Conservation (phyloP, 1,140 invertebrate genomes). For the Zaprionus kolodkinae region DNA sequence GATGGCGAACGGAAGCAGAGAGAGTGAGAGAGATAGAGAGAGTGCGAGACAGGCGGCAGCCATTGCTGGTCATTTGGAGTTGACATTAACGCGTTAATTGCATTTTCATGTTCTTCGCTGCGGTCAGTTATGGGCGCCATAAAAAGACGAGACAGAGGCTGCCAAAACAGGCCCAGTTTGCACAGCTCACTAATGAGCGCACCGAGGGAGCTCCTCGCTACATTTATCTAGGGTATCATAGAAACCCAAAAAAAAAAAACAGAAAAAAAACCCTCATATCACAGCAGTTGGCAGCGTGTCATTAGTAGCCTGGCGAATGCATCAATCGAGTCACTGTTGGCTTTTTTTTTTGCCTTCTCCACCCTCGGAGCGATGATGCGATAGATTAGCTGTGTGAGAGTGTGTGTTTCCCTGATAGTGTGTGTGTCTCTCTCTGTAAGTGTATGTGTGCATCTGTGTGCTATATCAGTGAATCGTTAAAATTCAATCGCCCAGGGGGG, state of each 20-base stretch:
- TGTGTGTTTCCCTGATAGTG: background rate
- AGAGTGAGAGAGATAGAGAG: background rate
- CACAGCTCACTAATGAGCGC: conserved; percentile 59
- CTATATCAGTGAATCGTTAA: conserved; percentile 45
- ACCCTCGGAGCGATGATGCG: conserved; percentile 28
- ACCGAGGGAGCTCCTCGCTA: background rate
- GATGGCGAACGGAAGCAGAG: conserved; percentile 11
- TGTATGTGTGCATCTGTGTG: background rate
- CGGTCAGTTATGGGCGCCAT: conserved; percentile 50
- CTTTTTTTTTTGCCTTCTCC: background rate
- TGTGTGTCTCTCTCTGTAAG: too few relatives aligned
- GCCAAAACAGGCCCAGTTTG: conserved; percentile 42
- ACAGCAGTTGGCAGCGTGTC: conserved; percentile 74
- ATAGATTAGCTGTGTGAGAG: conserved; percentile 50
- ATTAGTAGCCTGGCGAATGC: conserved; percentile 50
- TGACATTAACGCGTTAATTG: conserved; percentile 80
- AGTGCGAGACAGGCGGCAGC: background rate
- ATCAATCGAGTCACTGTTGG: conserved; percentile 2
- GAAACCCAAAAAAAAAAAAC: background rate
- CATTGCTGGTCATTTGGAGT: conserved; percentile 61
- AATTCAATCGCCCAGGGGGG: conserved; percentile 41
- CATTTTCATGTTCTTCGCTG: conserved; percentile 75
- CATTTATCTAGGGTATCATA: conserved; percentile 13
- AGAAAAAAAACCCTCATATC: conserved; percentile 30
- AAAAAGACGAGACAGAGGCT: conserved; percentile 1